These are phyloP conservation scores for Lamprologus lemairii DNA, from an alignment of 2,113 vertebrate genomes.

Conservation along the genomic window DNA sequence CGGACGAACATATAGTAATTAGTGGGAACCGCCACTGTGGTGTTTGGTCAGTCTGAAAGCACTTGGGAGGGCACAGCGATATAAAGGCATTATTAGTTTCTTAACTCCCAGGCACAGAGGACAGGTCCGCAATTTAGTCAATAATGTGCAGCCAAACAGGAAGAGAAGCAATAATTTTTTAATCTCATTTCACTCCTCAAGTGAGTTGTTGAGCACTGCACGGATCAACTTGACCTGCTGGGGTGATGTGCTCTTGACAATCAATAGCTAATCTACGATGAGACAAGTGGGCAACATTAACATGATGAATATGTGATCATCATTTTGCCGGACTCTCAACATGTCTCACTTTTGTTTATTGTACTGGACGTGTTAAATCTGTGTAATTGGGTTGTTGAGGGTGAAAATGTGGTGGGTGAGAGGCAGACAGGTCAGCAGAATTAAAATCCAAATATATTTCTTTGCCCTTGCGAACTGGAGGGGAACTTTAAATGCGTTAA, in stretches of 20 bases:
- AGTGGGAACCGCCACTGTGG: neutral
- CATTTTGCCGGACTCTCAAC: neutral
- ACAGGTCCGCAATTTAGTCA: neutral
- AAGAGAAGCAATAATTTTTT: neutral
- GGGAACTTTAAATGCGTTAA: neutral
- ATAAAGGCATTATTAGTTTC: constrained; percentile 34
- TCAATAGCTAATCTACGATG: constrained; percentile 17
- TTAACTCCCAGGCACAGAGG: constrained; percentile 12
- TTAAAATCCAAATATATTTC: neutral
- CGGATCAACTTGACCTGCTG: neutral
- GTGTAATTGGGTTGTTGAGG: neutral
- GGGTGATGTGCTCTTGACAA: neutral
- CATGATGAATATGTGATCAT: constrained; percentile 10
- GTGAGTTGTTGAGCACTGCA: neutral
- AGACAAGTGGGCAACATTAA: neutral
- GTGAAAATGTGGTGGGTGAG: neutral
- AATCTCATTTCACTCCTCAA: neutral
- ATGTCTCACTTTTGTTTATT: constrained; percentile 20
- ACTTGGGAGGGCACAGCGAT: neutral
- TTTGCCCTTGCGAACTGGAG: neutral
- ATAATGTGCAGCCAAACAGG: neutral
- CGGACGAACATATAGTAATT: constrained; percentile 3
- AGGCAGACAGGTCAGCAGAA: neutral
- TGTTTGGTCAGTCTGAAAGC: neutral
- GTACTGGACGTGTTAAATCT: neutral